A percentile compares a stretch with the other conserved stretches of the same genome.
Conservation (phyloP, 1,140 invertebrate species). For the Papilio machaon region DNA sequence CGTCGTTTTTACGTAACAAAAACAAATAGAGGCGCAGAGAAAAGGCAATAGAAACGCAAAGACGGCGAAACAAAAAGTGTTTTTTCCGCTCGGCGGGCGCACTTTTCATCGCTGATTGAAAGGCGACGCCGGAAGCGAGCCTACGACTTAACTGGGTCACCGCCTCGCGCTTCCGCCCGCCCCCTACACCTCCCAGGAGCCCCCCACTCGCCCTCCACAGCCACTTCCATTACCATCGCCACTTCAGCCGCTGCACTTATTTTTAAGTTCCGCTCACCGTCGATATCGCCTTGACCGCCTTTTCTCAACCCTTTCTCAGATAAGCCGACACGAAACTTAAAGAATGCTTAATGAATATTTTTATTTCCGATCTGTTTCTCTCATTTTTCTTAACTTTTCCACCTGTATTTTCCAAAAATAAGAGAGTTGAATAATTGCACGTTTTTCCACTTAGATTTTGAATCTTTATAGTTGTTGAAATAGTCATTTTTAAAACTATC, state of each 20-base stretch:
- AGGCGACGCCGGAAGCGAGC: constrained; percentile 48
- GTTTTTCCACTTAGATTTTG: neutral
- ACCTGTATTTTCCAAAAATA: too few species aligned
- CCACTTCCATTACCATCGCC: constrained; percentile 33
- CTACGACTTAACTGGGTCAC: constrained; percentile 52
- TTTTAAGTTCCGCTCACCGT: constrained; percentile 26
- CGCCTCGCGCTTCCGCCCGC: constrained; percentile 39
- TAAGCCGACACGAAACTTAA: neutral
- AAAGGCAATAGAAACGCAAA: constrained; percentile 43
- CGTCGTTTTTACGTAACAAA: constrained; percentile 7
- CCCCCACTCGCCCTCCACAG: neutral
- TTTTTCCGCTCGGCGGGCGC: constrained; percentile 48
- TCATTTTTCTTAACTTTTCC: too few species aligned
- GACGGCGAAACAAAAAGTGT: constrained; percentile 45
- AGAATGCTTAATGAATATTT: neutral
- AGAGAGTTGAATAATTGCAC: neutral
- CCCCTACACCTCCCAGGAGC: constrained; percentile 1
- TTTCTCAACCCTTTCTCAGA: constrained; percentile 12
- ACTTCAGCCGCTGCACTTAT: constrained; percentile 29
- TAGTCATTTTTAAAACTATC: neutral
- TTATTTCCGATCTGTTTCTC: neutral
- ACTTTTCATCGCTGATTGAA: constrained; percentile 54
- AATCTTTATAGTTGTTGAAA: neutral
- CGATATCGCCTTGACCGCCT: constrained; percentile 28
- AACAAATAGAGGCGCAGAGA: constrained; percentile 27